Evolutionary conservation across 2,888 invertebrate genomes (phyloP).

Genomic region (Pogonocherus hispidulus): DNA sequence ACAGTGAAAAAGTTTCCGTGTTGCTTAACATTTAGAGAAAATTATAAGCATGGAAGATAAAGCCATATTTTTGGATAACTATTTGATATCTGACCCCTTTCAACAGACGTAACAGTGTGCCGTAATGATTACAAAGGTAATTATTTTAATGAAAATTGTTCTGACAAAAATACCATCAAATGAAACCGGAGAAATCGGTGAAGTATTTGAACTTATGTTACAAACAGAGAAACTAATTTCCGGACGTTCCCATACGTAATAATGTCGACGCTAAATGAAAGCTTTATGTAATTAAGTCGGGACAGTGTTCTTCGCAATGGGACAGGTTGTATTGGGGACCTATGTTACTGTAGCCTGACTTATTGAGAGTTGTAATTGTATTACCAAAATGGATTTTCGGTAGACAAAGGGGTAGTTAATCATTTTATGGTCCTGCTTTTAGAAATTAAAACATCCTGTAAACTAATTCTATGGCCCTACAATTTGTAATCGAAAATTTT

Average conservation of each 20-base stretch:
- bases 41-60: too few species aligned
- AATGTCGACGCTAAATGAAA: constrained; percentile 18
- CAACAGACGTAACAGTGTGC: too few species aligned
- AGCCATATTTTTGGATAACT: too few species aligned
- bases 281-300: constrained; percentile 23
- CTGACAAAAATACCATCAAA: neutral
- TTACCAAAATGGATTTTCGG: constrained; percentile 3
- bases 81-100: too few species aligned
- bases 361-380: constrained; percentile 21
- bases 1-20: too few species aligned
- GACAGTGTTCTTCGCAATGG: constrained; percentile 23
- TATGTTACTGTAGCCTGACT: constrained; percentile 23
- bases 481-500: too few species aligned
- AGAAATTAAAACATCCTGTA: neutral
- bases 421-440: neutral
- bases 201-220: neutral
- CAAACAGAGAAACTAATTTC: constrained; percentile 8
- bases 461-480: neutral
- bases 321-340: constrained; percentile 31
- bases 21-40: too few species aligned
- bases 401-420: neutral
- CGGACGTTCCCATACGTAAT: constrained; percentile 12
- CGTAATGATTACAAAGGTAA: too few species aligned
- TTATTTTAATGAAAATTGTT: neutral
- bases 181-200: neutral